Conservation (phyloP, 1,140 invertebrate species). For the Meloidogyne hapla region DNA sequence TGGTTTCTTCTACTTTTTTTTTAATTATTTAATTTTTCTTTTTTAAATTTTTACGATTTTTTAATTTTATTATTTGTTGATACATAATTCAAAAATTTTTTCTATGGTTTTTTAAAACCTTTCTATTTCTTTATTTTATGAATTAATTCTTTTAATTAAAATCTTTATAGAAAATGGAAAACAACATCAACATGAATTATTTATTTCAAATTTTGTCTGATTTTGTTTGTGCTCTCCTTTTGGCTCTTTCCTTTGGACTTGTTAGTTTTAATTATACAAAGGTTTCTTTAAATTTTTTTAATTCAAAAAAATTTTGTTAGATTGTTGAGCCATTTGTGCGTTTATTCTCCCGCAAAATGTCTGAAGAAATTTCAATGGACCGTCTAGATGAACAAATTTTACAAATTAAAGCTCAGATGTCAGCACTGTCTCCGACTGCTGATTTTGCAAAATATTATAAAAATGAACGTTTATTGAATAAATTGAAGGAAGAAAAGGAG, state of each 20-base stretch:
- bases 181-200: neutral
- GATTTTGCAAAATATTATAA: conserved; percentile 40
- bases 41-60: neutral
- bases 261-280: neutral
- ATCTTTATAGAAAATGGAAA: neutral
- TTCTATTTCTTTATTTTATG: neutral
- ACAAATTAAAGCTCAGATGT: conserved; percentile 9
- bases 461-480: conserved; percentile 18
- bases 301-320: neutral
- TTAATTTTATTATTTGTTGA: too few relatives aligned
- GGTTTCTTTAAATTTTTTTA: neutral
- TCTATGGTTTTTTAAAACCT: neutral
- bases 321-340: neutral
- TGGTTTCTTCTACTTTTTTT: neutral
- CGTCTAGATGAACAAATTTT: conserved; percentile 8
- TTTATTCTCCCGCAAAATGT: neutral
- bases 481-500: conserved; percentile 25
- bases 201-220: neutral
- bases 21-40: neutral
- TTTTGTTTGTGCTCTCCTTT: neutral
- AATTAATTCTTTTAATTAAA: too few relatives aligned
- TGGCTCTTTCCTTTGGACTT: neutral
- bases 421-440: conserved; percentile 19
- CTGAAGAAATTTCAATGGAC: conserved; percentile 8
- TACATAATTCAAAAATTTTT: neutral